Conservation (phyloP, 2,888 invertebrate genomes). For the Trimorus sp. region DNA sequence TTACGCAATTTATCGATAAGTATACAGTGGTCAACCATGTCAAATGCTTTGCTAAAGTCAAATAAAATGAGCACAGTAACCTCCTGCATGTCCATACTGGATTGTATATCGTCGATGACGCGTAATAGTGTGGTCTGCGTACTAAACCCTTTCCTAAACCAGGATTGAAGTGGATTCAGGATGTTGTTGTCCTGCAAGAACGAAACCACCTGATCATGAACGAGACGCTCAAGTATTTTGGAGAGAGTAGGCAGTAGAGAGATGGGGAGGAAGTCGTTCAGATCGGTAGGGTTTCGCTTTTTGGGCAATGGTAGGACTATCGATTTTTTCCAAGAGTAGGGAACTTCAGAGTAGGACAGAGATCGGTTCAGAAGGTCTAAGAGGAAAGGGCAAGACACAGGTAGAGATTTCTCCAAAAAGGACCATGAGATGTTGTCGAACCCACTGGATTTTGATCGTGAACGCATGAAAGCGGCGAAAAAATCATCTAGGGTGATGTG, state of each 20-base stretch:
- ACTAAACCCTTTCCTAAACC: no score
- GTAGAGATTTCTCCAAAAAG: not conserved
- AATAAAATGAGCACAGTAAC: not conserved
- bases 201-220: slow-evolving; percentile 15
- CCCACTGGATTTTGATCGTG: not conserved
- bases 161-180: not conserved
- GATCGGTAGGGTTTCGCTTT: not conserved
- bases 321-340: slow-evolving; percentile 3
- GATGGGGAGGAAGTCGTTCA: slow-evolving; percentile 15
- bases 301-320: not conserved
- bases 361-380: not conserved
- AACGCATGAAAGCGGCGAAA: not conserved
- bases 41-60: no score
- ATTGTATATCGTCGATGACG: not conserved
- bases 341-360: not conserved
- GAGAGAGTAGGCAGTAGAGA: slow-evolving; percentile 17
- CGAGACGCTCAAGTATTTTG: slow-evolving; percentile 23
- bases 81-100: not conserved
- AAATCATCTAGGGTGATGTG: not conserved
- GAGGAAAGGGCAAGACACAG: not conserved
- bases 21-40: not conserved
- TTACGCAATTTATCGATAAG: no score
- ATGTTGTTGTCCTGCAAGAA: not conserved
- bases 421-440: not conserved
- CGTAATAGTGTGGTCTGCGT: slow-evolving; percentile 13